phyloP scores from a whole-genome alignment of 1,140 invertebrate species.

The Meloidogyne chitwoodi region DNA sequence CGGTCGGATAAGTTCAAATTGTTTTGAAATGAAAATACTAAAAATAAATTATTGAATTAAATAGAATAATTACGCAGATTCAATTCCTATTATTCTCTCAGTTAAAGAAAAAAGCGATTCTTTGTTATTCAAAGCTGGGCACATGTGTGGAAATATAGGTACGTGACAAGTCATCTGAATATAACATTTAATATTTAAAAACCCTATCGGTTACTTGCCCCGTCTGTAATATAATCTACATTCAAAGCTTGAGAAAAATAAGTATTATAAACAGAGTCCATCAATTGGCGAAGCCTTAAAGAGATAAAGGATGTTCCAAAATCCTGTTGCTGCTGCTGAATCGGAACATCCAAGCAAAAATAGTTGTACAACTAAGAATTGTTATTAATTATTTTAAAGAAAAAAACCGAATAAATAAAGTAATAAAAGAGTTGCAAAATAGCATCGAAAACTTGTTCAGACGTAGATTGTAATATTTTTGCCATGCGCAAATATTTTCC shows the following conservation, averaged over 20 bases:
- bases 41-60: slow-evolving; percentile 32
- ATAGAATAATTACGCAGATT: slow-evolving; percentile 72
- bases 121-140: slow-evolving; percentile 62
- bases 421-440: slow-evolving; percentile 92
- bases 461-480: slow-evolving; percentile 79
- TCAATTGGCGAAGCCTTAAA: slow-evolving; percentile 10
- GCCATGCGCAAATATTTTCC: slow-evolving; percentile 79
- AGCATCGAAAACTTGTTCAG: slow-evolving; percentile 80
- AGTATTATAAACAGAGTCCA: not conserved
- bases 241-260: not conserved
- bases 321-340: slow-evolving; percentile 5
- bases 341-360: slow-evolving; percentile 19
- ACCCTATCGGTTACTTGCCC: not conserved
- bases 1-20: slow-evolving; percentile 76
- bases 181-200: not conserved
- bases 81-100: slow-evolving; percentile 81
- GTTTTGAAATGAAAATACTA: slow-evolving; percentile 77
- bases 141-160: not conserved
- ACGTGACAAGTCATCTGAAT: not conserved
- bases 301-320: slow-evolving; percentile 14
- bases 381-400: not conserved
- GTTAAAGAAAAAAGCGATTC: slow-evolving; percentile 75
- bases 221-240: not conserved
- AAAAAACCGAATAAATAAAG: slow-evolving; percentile 64
- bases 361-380: slow-evolving; percentile 31